Evolutionary conservation across 2,797 vertebrate genomes (phyloP), one percentile per base, ranked within the genome.

Genomic region (Lutjanus campechanus): DNA sequence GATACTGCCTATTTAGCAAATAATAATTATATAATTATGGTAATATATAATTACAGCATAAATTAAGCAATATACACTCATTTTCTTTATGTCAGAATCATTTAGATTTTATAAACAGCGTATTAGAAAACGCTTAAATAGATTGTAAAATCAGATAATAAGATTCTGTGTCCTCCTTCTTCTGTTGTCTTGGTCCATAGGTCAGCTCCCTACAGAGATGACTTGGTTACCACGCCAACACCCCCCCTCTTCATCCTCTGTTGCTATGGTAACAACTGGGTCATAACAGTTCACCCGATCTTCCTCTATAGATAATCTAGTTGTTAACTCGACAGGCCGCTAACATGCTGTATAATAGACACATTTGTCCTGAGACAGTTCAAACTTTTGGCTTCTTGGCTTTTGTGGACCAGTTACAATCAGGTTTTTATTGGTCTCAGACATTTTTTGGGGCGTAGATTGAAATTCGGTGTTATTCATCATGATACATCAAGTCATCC

Each of bases 251-350:
- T 4, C 0, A 10, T 81, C 49, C 68, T 16, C n/a, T 67, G 83
- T 86, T 88, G 76, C 85, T 59, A 84, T 83, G 76, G 84, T 53
- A 82, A 90, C 79, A 29, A 49, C 71, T 43, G 43, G 64, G 71
- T 73, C 49, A 0, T 61, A 13, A 54, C 56, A 6, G 50, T 44
- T 56, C 81, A 90, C 83, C 87, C 22, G 58, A 69, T 81, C 66
- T 44, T 71, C 62, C 51, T 78, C 58, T 40, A 13, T 40, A 54
- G 82, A 83, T 69, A 56, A 81, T 82, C 59, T 46, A 43, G 69
- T 49, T 11, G 41, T 81, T 67, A 85, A 60, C 46, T 71, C 58
- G 43, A 12, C 22, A 22, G 54, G 29, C 40, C 22, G 25, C 19
- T 56, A 5, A n/a, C 12, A 2, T 4, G 5, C 29, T 36, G 29